phyloP scores from a whole-genome alignment of 1,140 invertebrate species.

The Lepidurus packardi region DNA sequence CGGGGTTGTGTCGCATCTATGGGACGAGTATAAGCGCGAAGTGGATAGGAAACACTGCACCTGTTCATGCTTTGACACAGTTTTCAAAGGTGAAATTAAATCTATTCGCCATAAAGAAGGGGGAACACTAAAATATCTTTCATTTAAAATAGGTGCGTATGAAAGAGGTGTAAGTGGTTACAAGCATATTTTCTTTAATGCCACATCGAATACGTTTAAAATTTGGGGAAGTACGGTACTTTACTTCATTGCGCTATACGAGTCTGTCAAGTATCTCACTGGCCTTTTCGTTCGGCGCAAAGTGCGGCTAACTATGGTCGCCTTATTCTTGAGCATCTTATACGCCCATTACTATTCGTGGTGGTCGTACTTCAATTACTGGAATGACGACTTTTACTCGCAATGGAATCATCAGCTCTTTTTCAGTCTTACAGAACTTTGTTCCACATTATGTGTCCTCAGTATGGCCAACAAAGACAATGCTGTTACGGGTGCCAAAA shows the following conservation, averaged over 20 bases:
- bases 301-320: conserved; percentile 61
- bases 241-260: conserved; percentile 62
- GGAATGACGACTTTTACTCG: conserved; percentile 61
- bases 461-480: conserved; percentile 55
- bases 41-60: conserved; percentile 62
- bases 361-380: conserved; percentile 78
- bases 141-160: conserved; percentile 56
- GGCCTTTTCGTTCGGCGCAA: conserved; percentile 51
- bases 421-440: conserved; percentile 61
- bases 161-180: conserved; percentile 66
- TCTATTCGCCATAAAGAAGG: conserved; percentile 20
- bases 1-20: conserved; percentile 59
- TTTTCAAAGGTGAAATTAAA: conserved; percentile 62
- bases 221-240: conserved; percentile 67
- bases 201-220: conserved; percentile 64
- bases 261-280: conserved; percentile 60
- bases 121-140: conserved; percentile 25
- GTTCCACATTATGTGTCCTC: conserved; percentile 58
- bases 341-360: conserved; percentile 78
- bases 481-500: conserved; percentile 55
- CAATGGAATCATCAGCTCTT: conserved; percentile 58
- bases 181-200: conserved; percentile 79
- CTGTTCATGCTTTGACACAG: conserved; percentile 74
- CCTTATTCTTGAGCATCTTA: conserved; percentile 61
- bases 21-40: conserved; percentile 61